Evolutionary conservation across 2,888 invertebrate species (phyloP).

Genomic region (Drosophila helvetica): DNA sequence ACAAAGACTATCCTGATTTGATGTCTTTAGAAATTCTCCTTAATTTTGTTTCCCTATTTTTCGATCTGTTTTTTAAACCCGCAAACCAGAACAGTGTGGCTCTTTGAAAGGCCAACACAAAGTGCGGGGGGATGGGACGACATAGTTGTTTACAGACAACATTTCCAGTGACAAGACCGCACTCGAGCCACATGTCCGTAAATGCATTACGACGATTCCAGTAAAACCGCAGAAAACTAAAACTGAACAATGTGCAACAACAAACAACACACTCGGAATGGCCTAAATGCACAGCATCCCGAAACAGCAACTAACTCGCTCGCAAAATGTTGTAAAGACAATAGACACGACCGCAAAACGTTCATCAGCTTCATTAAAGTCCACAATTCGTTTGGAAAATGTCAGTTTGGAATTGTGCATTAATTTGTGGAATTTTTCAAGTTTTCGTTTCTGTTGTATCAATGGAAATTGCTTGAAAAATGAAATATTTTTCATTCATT

Average conservation of each 20-base stretch:
- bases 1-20: neutral
- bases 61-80: neutral
- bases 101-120: neutral
- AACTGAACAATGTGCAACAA: slow-evolving; percentile 33
- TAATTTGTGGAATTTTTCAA: slow-evolving; percentile 5
- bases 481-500: slow-evolving; percentile 5
- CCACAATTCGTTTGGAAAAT: slow-evolving; percentile 49
- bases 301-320: slow-evolving; percentile 10
- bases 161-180: slow-evolving; percentile 44
- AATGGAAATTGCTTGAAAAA: neutral
- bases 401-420: neutral
- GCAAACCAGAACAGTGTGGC: neutral
- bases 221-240: slow-evolving; percentile 45
- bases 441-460: neutral
- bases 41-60: neutral
- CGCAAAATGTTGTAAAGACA: slow-evolving; percentile 47
- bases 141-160: slow-evolving; percentile 41
- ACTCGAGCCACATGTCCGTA: slow-evolving; percentile 25
- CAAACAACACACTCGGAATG: slow-evolving; percentile 10
- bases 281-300: slow-evolving; percentile 24
- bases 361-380: slow-evolving; percentile 69
- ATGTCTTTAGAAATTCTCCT: neutral
- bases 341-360: slow-evolving; percentile 68
- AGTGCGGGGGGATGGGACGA: neutral
- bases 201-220: slow-evolving; percentile 44